Conservation (phyloP, 2,113 vertebrate species). For the Pangasianodon hypophthalmus region DNA sequence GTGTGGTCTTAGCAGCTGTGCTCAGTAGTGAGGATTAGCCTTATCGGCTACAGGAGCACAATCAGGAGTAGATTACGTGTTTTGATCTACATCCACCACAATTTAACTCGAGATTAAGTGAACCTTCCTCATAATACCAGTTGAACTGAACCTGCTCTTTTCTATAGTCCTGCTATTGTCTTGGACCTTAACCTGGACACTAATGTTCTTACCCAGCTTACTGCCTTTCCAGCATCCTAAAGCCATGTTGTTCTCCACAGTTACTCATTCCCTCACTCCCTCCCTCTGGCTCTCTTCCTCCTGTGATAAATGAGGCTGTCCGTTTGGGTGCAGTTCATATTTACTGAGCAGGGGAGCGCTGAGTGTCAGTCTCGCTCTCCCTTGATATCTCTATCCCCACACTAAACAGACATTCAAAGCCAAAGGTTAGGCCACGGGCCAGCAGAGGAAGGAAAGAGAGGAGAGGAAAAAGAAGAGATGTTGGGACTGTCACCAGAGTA, state of each 20-base stretch:
- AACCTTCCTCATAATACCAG: not conserved
- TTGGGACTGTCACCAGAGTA: constrained; percentile 27
- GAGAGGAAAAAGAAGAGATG: constrained; percentile 6
- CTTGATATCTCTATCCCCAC: constrained; percentile 80
- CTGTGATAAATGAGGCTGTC: constrained; percentile 83
- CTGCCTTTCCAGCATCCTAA: constrained; percentile 36
- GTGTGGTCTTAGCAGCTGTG: constrained; percentile 32
- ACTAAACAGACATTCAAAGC: constrained; percentile 84
- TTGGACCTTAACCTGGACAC: constrained; percentile 63
- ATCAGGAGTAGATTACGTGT: constrained; percentile 56
- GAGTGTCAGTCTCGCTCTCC: constrained; percentile 80
- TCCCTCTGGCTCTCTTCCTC: constrained; percentile 57
- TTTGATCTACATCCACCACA: constrained; percentile 27
- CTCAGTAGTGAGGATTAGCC: constrained; percentile 50
- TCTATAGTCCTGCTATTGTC: constrained; percentile 59
- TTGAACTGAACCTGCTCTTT: not conserved
- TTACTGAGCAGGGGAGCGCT: constrained; percentile 84
- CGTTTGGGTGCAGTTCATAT: constrained; percentile 80
- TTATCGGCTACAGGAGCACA: constrained; percentile 43
- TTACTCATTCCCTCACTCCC: constrained; percentile 44
- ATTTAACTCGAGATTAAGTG: constrained; percentile 46
- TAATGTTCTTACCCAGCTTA: constrained; percentile 36
- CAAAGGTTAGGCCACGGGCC: constrained; percentile 65
- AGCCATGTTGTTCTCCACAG: constrained; percentile 31
- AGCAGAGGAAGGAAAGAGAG: constrained; percentile 62